Conservation (phyloP, 1,140 invertebrate species). For the Stenopsyche tienmushanensis region DNA sequence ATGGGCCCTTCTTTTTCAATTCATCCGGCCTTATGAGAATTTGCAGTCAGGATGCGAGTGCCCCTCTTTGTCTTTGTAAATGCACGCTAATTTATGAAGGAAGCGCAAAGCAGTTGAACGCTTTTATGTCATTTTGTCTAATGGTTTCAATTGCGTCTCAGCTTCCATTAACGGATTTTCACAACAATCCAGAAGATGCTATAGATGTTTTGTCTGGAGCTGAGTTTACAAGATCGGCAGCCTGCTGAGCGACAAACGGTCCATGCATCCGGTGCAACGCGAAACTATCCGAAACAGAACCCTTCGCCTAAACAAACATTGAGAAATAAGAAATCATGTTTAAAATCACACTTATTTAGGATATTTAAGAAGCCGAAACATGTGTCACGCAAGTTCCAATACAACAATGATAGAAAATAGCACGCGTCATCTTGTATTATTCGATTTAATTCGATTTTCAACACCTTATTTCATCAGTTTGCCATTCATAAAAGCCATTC, state of each 20-base stretch:
- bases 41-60: too few species aligned
- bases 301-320: background rate
- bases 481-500: too few species aligned
- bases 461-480: too few species aligned
- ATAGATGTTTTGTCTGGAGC: conserved; percentile 4
- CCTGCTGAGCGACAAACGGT: conserved; percentile 15
- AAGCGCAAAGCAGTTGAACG: too few species aligned
- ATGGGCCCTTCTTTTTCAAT: background rate
- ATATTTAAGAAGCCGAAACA: too few species aligned
- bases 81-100: too few species aligned
- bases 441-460: too few species aligned
- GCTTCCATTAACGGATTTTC: background rate
- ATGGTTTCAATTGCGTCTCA: background rate
- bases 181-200: background rate
- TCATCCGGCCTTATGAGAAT: too few species aligned
- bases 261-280: conserved; percentile 10
- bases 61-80: too few species aligned
- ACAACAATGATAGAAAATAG: background rate
- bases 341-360: too few species aligned
- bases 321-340: too few species aligned
- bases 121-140: too few species aligned
- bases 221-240: conserved; percentile 6
- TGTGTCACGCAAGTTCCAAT: background rate
- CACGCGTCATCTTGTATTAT: background rate
- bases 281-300: background rate